These are phyloP conservation scores for Chloropsis cyanopogon DNA, from an alignment of 2,113 vertebrate genomes.

Conservation along the genomic window DNA sequence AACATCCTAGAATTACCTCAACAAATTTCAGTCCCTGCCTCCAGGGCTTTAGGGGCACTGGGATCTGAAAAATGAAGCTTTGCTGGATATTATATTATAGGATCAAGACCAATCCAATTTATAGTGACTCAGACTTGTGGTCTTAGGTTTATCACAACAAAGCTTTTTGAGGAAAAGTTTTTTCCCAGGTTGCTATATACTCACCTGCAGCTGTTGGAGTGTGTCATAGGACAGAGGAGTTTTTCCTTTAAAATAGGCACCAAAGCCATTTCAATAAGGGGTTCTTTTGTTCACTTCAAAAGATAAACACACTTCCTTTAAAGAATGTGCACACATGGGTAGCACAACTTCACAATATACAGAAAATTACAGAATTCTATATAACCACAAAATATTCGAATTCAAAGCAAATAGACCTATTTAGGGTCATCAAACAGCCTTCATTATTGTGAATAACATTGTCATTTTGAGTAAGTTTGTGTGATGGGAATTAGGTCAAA, in stretches of 20 bases:
- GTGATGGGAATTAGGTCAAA: background rate
- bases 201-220: background rate
- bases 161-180: background rate
- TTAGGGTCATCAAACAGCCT: background rate
- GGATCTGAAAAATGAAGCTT: background rate
- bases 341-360: background rate
- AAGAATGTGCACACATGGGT: background rate
- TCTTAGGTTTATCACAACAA: background rate
- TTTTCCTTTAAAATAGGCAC: background rate
- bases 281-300: background rate
- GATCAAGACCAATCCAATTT: background rate
- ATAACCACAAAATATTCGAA: background rate
- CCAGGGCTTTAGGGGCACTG: background rate
- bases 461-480: background rate
- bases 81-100: background rate
- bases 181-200: background rate
- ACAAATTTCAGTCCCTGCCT: background rate
- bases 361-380: background rate
- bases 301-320: background rate
- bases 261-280: background rate
- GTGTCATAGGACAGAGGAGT: background rate
- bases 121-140: background rate
- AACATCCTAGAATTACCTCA: background rate
- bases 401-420: background rate
- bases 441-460: background rate